A percentile compares a stretch with the other conserved stretches of the same genome.
phyloP scores from a whole-genome alignment of 2,113 vertebrate species.

The Meles meles region DNA sequence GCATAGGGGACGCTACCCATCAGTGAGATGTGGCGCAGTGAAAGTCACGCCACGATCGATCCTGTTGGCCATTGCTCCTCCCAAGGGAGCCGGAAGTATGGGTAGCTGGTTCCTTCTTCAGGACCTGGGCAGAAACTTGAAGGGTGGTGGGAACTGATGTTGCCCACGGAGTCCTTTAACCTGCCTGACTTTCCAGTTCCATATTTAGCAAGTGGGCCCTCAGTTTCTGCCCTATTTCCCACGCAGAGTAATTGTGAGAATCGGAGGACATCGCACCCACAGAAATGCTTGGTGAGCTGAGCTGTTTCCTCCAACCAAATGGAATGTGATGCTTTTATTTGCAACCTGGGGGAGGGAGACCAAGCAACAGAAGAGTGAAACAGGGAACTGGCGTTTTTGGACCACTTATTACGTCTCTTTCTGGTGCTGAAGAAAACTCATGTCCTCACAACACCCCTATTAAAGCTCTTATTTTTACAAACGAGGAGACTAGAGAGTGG shows the following conservation, averaged over 20 bases:
- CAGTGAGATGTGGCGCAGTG: not conserved
- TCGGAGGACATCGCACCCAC: not conserved
- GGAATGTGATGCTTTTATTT: not conserved
- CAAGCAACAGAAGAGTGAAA: not conserved
- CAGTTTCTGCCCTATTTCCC: not conserved
- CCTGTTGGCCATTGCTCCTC: not conserved
- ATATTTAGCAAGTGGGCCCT: not conserved
- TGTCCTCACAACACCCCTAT: not conserved
- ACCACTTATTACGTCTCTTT: not conserved
- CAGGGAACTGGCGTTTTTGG: not conserved
- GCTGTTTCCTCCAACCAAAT: not conserved
- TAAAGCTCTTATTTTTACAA: not conserved
- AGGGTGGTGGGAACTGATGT: not conserved
- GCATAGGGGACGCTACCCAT: not conserved
- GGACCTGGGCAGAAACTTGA: not conserved
- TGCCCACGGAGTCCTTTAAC: not conserved
- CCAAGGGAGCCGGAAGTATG: fast-evolving
- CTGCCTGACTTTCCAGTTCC: not conserved
- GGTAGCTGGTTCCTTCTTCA: not conserved
- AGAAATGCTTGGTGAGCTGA: not conserved
- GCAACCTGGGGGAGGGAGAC: not conserved
- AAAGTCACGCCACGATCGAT: not conserved
- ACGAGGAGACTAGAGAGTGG: not conserved
- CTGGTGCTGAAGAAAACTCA: not conserved
- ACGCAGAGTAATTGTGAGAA: not conserved